Base-by-base conservation (phyloP, 2,797 vertebrate species). In the Margarornis squamiger region DNA sequence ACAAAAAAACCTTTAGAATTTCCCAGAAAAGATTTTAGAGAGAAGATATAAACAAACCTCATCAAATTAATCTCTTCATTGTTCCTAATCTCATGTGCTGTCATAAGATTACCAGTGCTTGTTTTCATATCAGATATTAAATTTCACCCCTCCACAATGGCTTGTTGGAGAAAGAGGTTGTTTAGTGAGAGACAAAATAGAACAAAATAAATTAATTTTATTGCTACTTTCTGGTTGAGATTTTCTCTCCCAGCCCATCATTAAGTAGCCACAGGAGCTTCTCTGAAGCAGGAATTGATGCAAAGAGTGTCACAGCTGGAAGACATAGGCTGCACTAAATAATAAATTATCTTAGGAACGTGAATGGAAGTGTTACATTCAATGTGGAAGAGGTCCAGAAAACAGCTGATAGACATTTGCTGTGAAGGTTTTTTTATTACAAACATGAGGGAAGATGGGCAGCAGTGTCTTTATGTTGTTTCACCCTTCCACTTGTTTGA, bases 1-100 rank as follows among this genome's bases (percentile, higher is more conserved):
- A 90, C 19, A 13, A 80, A 95, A 83, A 76, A 55, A 36, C 16
- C 52, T 92, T 95, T 43, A 93, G 95, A 95, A 97, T 98, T 98
- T 98, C 98, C 97, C 91, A 93, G 97, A 98, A 98, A 81, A 93
- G 94, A 94, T 98, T 97, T 98, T 97, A 97, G 94, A 98, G 97
- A 97, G 97, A 93, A 98, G 95, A 98, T 98, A 98, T 97, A 98
- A 98, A 98, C 96, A 98, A 98, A 98, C 98, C 97, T 97, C 98
- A 88, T 78, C 76, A 97, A 98, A 98, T 98, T 98, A 99, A 98
- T 99, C 98, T 98, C 97, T 97, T 98, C 97, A 98, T 98, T 97
- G 97, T 98, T 98, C 95, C 97, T 98, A 98, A 98, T 98, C 98
- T 98, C 95, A 97, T 97, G 98, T 95, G 98, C 97, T 98, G 97